Conservation (phyloP, 2,797 vertebrate genomes). For the Syndactyla subalaris region DNA sequence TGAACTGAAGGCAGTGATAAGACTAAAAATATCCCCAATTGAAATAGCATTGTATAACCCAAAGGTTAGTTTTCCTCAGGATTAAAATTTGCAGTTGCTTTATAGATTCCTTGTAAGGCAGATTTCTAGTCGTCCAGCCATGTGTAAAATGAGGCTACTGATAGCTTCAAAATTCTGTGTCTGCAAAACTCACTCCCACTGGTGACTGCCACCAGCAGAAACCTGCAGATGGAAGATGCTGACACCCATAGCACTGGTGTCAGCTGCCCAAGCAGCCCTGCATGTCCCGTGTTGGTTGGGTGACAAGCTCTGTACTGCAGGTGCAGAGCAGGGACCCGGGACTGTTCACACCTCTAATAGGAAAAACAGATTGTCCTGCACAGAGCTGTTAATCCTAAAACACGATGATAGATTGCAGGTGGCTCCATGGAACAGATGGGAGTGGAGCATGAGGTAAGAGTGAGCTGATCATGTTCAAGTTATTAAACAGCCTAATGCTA, state of each 20-base stretch:
- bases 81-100: conserved; percentile 36
- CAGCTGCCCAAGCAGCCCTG: neutral
- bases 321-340: neutral
- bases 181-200: neutral
- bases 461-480: neutral
- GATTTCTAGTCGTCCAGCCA: neutral
- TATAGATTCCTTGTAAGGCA: neutral
- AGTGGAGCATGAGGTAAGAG: neutral
- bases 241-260: neutral
- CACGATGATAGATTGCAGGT: neutral
- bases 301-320: neutral
- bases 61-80: conserved; percentile 46
- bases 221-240: neutral
- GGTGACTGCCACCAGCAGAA: neutral
- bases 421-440: neutral
- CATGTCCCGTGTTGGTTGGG: accelerated
- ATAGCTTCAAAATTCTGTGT: neutral
- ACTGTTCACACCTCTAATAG: neutral
- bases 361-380: neutral
- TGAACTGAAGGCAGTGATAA: conserved; percentile 24
- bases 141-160: neutral
- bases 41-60: conserved; percentile 34
- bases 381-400: neutral
- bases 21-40: conserved; percentile 47
- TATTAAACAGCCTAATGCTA: neutral